phyloP scores from a whole-genome alignment of 2,888 invertebrate species.

The Eilema depressum region DNA sequence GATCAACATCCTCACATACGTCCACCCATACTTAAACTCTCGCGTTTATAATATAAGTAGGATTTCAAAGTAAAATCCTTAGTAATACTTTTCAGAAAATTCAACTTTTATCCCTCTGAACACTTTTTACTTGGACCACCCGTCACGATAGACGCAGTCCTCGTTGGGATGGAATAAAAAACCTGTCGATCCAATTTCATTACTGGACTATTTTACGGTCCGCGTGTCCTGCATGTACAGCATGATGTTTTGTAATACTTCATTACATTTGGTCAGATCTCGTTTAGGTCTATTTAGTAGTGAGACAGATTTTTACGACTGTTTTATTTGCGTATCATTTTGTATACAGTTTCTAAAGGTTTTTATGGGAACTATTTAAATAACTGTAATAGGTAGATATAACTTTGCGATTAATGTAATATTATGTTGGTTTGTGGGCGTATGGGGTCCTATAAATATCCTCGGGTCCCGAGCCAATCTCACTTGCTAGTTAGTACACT shows the following conservation, averaged over 20 bases:
- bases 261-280: not conserved
- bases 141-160: constrained; percentile 48
- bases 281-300: not conserved
- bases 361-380: not conserved
- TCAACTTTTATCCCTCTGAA: too few relatives aligned
- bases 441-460: too few relatives aligned
- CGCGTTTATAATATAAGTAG: too few relatives aligned
- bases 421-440: too few relatives aligned
- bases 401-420: too few relatives aligned
- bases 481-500: too few relatives aligned
- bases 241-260: constrained; percentile 51
- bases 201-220: constrained; percentile 72
- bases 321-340: not conserved
- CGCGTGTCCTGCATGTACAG: constrained; percentile 65
- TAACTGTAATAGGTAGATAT: too few relatives aligned
- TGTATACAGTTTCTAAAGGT: not conserved
- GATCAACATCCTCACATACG: too few relatives aligned
- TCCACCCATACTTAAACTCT: too few relatives aligned
- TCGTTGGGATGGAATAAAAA: constrained; percentile 60
- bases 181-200: constrained; percentile 78
- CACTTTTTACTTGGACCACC: constrained; percentile 47
- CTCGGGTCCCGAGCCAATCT: too few relatives aligned
- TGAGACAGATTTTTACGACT: not conserved
- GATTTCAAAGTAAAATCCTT: not conserved
- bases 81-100: too few relatives aligned